Conservation (phyloP, 2,113 vertebrate species). For the Oncorhynchus clarkii region DNA sequence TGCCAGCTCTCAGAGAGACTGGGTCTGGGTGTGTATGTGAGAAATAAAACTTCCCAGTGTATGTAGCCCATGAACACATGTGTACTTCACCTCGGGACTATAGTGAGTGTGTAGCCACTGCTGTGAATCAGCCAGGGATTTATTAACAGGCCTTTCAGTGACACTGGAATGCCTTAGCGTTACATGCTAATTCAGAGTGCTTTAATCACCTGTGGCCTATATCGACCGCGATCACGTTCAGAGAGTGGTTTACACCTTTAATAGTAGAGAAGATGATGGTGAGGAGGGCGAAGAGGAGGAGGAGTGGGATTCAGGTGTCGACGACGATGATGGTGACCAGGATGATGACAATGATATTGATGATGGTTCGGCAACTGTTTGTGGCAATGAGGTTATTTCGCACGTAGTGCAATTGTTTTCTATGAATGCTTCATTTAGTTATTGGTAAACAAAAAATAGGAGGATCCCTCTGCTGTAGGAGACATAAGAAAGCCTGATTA, state of each 20-base stretch:
- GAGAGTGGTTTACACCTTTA: slow-evolving; percentile 29
- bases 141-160: slow-evolving; percentile 58
- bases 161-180: slow-evolving; percentile 68
- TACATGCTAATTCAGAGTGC: slow-evolving; percentile 61
- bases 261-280: too few species aligned
- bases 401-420: too few species aligned
- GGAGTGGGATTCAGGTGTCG: background rate
- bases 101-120: too few species aligned
- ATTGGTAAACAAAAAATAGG: too few species aligned
- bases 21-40: background rate
- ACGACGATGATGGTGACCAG: background rate
- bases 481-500: too few species aligned
- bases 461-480: too few species aligned
- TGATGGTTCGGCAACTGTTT: too few species aligned
- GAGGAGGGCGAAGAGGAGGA: background rate
- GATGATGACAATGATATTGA: too few species aligned
- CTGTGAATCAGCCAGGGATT: slow-evolving; percentile 44
- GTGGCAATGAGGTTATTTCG: too few species aligned
- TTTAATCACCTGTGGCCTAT: slow-evolving; percentile 59
- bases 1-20: background rate
- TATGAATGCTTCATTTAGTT: too few species aligned
- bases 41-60: background rate
- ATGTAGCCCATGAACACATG: slow-evolving; percentile 24
- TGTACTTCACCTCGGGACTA: background rate
- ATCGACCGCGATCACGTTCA: slow-evolving; percentile 59